Conservation (phyloP, 2,888 invertebrate species). For the Drosophila picticornis region DNA sequence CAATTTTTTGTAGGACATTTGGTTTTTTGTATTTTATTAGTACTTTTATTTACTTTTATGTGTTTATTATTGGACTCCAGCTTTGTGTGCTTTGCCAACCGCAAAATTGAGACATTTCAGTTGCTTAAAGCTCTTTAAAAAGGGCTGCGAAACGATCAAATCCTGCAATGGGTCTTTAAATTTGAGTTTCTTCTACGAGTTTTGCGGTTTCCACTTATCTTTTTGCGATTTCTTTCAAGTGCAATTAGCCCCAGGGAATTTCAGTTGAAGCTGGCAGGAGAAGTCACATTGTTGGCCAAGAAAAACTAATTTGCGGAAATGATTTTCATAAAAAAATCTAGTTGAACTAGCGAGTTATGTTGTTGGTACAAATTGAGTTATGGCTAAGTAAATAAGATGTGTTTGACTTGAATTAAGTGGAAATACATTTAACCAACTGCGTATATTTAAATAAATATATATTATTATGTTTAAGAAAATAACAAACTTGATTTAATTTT, state of each 20-base stretch:
- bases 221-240: slow-evolving; percentile 34
- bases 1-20: slow-evolving; percentile 55
- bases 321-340: not conserved
- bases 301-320: slow-evolving; percentile 7
- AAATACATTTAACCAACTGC: not conserved
- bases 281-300: not conserved
- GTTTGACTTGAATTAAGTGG: not conserved
- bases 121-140: not conserved
- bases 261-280: not conserved
- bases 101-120: slow-evolving; percentile 69
- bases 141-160: slow-evolving; percentile 10
- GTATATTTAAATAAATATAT: not conserved
- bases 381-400: not conserved
- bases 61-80: slow-evolving; percentile 75
- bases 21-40: slow-evolving; percentile 54
- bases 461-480: not conserved
- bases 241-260: slow-evolving; percentile 26
- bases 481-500: not conserved
- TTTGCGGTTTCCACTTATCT: slow-evolving; percentile 35
- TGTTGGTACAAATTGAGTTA: not conserved
- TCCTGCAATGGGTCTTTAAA: slow-evolving; percentile 13
- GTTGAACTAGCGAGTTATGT: not conserved
- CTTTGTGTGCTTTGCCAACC: slow-evolving; percentile 63
- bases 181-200: slow-evolving; percentile 55
- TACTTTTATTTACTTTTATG: slow-evolving; percentile 80